phyloP scores from a whole-genome alignment of 2,113 vertebrate genomes.

The Datnioides undecimradiatus region DNA sequence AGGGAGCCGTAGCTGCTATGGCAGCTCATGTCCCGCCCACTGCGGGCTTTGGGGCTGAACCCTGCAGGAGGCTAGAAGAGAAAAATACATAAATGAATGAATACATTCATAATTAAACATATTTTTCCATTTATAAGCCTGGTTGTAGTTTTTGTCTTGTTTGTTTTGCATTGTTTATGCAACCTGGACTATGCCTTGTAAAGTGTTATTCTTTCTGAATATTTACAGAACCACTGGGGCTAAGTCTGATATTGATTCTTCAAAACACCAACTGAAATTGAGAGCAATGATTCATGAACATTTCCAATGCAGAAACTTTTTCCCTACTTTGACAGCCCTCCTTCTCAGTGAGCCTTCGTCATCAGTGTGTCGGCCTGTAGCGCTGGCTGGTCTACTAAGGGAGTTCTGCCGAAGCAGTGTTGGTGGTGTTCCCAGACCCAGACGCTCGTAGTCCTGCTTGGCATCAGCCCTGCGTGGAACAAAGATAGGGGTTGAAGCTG shows the following conservation, averaged over 20 bases:
- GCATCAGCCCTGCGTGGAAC: constrained; percentile 70
- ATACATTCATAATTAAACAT: background rate
- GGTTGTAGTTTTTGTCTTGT: background rate
- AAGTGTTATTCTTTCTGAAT: background rate
- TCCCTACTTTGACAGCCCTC: constrained; percentile 84
- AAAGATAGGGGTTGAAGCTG: background rate
- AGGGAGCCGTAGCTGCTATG: constrained; percentile 85
- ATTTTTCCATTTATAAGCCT: background rate
- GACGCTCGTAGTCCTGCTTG: constrained; percentile 84
- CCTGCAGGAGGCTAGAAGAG: constrained; percentile 85
- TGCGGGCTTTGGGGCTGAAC: constrained; percentile 85
- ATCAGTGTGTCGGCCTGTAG: constrained; percentile 74
- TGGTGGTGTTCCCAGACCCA: constrained; percentile 82
- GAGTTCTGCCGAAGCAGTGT: constrained; percentile 79
- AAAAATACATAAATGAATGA: background rate
- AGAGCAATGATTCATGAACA: background rate
- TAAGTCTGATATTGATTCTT: background rate
- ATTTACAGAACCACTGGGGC: background rate
- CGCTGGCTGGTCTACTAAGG: constrained; percentile 74
- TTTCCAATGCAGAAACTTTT: background rate
- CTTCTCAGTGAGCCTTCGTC: constrained; percentile 84
- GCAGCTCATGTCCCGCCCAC: constrained; percentile 83
- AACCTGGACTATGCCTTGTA: background rate
- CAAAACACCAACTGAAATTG: background rate
- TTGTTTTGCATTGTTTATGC: background rate